These are phyloP conservation scores for Toxotes lorentzi DNA, from an alignment of 2,797 vertebrate genomes.

Conservation along the genomic window DNA sequence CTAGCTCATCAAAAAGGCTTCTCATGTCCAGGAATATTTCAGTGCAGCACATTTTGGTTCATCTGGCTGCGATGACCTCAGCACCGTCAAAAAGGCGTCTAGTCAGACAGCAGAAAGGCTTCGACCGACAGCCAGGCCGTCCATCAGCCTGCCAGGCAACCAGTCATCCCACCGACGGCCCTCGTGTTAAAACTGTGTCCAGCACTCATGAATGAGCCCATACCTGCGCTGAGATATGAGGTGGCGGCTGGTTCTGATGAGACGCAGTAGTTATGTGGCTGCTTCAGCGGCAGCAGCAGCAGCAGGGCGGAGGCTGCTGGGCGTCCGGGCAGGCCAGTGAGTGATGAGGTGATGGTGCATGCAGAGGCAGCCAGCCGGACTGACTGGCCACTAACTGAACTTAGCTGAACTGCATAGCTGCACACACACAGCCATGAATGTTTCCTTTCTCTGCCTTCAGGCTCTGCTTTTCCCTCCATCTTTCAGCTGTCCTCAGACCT, in stretches of 20 bases:
- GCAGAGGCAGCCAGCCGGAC: constrained; percentile 47
- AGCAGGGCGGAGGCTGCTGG: constrained; percentile 23
- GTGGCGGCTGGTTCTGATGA: constrained; percentile 56
- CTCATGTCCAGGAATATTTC: constrained; percentile 1
- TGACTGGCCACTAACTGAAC: constrained; percentile 48
- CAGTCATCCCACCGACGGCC: constrained; percentile 51
- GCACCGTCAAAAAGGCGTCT: constrained; percentile 28
- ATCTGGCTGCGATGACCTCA: constrained; percentile 55
- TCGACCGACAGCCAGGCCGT: constrained; percentile 40
- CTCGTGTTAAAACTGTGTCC: constrained; percentile 75
- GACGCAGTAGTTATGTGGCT: constrained; percentile 50
- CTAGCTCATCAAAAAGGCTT: background rate
- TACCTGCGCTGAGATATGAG: constrained; percentile 69
- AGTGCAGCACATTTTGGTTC: constrained; percentile 14
- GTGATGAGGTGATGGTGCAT: constrained; percentile 80
- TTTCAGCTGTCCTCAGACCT: constrained; percentile 45
- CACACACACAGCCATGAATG: constrained; percentile 61
- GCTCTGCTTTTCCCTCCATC: constrained; percentile 22
- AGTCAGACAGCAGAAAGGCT: constrained; percentile 41
- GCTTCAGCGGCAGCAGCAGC: constrained; percentile 11
- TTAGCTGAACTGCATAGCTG: constrained; percentile 39
- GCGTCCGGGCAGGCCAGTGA: constrained; percentile 64
- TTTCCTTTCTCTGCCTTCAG: constrained; percentile 63
- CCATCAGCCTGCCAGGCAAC: constrained; percentile 61
- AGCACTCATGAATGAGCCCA: constrained; percentile 67